Evolutionary conservation across 1,140 invertebrate species (phyloP).

Genomic region (Drosophila repletoides): DNA sequence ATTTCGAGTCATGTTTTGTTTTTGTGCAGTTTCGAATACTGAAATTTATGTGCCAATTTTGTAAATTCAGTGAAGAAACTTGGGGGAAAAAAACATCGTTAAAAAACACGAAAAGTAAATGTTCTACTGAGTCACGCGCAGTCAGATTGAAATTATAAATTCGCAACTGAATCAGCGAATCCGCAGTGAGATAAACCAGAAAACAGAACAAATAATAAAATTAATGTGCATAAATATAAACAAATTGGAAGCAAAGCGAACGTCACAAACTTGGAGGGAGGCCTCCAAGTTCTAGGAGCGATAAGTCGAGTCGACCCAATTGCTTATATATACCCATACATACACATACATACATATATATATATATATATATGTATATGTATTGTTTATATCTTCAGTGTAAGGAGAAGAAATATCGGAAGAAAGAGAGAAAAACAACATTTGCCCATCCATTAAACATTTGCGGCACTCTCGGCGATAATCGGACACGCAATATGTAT

Average conservation of each 20-base stretch:
- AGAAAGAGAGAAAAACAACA: slow-evolving; percentile 1
- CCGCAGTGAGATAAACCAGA: slow-evolving; percentile 4
- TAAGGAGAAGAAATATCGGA: not conserved
- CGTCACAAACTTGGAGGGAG: not conserved
- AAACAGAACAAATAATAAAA: slow-evolving; percentile 18
- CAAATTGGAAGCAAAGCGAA: not conserved
- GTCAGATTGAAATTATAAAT: not conserved
- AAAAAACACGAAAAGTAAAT: slow-evolving; percentile 3
- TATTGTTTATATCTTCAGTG: too few species aligned
- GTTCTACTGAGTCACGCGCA: slow-evolving; percentile 18
- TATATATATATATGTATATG: not conserved
- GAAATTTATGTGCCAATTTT: slow-evolving; percentile 45
- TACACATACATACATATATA: not conserved
- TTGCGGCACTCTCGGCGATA: slow-evolving; percentile 19
- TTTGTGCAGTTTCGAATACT: slow-evolving; percentile 3
- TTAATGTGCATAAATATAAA: slow-evolving; percentile 5
- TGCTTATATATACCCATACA: not conserved
- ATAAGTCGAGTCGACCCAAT: slow-evolving; percentile 23
- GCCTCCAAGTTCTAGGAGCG: slow-evolving; percentile 3
- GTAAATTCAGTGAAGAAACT: slow-evolving; percentile 14
- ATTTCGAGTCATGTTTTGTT: slow-evolving; percentile 53
- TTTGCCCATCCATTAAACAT: too few species aligned
- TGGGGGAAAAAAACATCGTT: not conserved
- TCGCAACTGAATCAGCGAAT: slow-evolving; percentile 21
- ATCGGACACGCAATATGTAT: slow-evolving; percentile 56